Conservation (phyloP, 2,888 invertebrate genomes). For the Plagodis pulveraria region DNA sequence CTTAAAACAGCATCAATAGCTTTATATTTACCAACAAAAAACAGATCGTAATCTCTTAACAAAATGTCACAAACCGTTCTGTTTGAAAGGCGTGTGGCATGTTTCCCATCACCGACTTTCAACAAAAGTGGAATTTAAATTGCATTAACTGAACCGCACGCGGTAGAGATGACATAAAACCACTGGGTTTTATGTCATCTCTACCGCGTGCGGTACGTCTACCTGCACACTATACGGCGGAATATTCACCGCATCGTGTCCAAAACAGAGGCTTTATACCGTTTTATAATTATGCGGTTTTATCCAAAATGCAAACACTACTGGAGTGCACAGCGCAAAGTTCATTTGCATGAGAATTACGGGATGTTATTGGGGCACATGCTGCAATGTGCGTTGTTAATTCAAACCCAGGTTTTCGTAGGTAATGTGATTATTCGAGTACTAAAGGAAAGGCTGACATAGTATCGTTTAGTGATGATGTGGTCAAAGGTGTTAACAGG, state of each 20-base stretch:
- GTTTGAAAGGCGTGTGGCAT: too few relatives aligned
- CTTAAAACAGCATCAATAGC: too few relatives aligned
- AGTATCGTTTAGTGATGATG: too few relatives aligned
- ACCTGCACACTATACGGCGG: constrained; percentile 1
- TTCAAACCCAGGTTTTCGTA: too few relatives aligned
- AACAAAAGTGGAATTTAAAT: constrained; percentile 7
- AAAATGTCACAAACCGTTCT: too few relatives aligned
- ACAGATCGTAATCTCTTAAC: too few relatives aligned
- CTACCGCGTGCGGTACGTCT: too few relatives aligned
- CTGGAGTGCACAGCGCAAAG: constrained; percentile 46
- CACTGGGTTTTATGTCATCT: too few relatives aligned
- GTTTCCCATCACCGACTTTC: background rate
- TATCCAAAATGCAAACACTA: constrained; percentile 68
- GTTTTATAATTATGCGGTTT: constrained; percentile 45
- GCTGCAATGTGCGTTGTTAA: background rate
- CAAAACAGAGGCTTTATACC: constrained; percentile 23
- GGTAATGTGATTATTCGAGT: too few relatives aligned
- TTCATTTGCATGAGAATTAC: constrained; percentile 67
- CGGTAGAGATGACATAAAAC: constrained; percentile 1
- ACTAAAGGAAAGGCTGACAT: too few relatives aligned
- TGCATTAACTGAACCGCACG: constrained; percentile 11
- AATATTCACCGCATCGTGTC: constrained; percentile 36
- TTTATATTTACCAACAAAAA: too few relatives aligned
- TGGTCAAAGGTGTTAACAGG: too few relatives aligned
- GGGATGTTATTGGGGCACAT: background rate